phyloP scores from a whole-genome alignment of 2,888 invertebrate genomes.

The Boloria euphrosyne region DNA sequence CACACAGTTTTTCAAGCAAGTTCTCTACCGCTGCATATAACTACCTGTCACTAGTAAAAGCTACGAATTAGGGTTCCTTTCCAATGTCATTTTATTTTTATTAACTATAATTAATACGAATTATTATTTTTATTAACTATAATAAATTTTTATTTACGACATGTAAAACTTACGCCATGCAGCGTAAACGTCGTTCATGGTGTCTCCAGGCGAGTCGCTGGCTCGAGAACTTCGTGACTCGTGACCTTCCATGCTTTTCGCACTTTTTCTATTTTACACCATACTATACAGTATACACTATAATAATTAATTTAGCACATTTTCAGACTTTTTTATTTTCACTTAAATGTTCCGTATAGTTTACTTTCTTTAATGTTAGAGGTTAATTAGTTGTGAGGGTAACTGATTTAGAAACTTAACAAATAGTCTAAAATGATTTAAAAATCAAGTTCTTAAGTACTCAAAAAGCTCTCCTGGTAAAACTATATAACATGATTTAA shows the following conservation, averaged over 20 bases:
- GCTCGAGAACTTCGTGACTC: constrained; percentile 70
- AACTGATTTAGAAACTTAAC: constrained; percentile 2
- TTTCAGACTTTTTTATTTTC: constrained; percentile 12
- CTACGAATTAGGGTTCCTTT: too few relatives aligned
- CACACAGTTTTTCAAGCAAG: too few relatives aligned
- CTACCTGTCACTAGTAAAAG: too few relatives aligned
- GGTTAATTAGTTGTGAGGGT: not conserved
- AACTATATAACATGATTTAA: too few relatives aligned
- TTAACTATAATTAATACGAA: too few relatives aligned
- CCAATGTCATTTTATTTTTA: too few relatives aligned
- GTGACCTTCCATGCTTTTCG: constrained; percentile 57
- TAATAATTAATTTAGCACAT: constrained; percentile 11
- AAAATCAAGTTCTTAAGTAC: not conserved
- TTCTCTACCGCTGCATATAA: too few relatives aligned
- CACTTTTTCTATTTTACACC: constrained; percentile 40
- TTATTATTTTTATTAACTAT: not conserved
- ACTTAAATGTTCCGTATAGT: not conserved
- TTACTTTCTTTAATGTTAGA: not conserved
- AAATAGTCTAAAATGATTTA: not conserved
- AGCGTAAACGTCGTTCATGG: constrained; percentile 85
- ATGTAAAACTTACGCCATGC: constrained; percentile 84
- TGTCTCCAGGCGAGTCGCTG: constrained; percentile 80
- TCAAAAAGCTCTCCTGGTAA: too few relatives aligned
- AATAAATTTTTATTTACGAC: not conserved
- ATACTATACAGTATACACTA: constrained; percentile 36